phyloP scores from a whole-genome alignment of 2,888 invertebrate species.

The Sinohyriopsis cumingii region DNA sequence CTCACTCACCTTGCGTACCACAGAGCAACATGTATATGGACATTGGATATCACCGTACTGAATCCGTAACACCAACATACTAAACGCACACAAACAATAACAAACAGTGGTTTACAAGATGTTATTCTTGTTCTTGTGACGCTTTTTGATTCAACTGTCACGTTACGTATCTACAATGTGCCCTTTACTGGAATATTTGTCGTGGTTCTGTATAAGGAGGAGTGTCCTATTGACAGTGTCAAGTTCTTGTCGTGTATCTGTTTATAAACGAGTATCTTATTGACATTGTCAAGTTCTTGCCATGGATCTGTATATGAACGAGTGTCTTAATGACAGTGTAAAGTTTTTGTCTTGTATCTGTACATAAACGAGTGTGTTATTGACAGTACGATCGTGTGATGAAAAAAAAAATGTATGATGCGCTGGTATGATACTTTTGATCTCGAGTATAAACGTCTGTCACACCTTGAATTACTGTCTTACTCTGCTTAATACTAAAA shows the following conservation, averaged over 20 bases:
- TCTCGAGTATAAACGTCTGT: slow-evolving; percentile 16
- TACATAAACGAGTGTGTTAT: neutral
- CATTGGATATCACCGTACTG: no score
- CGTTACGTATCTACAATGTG: slow-evolving; percentile 16
- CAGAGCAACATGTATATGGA: no score
- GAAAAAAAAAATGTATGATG: slow-evolving; percentile 4
- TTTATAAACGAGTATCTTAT: neutral
- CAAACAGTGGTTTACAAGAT: slow-evolving; percentile 9
- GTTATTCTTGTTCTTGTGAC: slow-evolving; percentile 7
- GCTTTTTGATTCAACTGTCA: neutral
- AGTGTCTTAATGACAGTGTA: no score
- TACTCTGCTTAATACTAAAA: slow-evolving; percentile 13
- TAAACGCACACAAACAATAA: no score
- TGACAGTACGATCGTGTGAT: slow-evolving; percentile 7
- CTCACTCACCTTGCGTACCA: no score
- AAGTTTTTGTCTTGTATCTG: no score
- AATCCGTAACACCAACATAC: no score
- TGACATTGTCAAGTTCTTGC: slow-evolving; percentile 6
- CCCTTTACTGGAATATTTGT: slow-evolving; percentile 6
- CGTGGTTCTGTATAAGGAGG: neutral
- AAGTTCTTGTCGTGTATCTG: no score
- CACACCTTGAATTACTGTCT: slow-evolving; percentile 18
- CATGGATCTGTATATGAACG: neutral
- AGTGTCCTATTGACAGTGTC: no score
- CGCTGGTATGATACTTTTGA: slow-evolving; percentile 3